Conservation (phyloP, 2,888 invertebrate species). For the Uropetala carovei region DNA sequence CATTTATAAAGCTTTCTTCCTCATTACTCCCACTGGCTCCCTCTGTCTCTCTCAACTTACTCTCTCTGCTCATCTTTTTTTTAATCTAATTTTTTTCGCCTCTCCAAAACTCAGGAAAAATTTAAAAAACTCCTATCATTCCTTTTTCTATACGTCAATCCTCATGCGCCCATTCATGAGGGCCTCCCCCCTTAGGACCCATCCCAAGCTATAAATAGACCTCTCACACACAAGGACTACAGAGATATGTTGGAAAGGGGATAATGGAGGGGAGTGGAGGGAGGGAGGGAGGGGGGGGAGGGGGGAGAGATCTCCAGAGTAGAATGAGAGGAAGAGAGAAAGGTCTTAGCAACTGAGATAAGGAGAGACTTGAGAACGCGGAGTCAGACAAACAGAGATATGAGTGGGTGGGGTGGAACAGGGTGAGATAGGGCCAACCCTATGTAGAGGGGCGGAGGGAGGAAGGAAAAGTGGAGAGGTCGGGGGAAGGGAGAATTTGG, state of each 20-base stretch:
- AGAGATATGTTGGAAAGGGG: background rate
- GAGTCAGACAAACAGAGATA: no score
- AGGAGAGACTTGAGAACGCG: no score
- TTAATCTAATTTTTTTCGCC: background rate
- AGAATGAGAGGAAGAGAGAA: no score
- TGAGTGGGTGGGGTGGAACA: no score
- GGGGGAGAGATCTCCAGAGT: no score
- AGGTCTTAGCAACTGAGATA: no score
- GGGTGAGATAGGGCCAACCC: no score
- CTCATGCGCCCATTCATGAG: slow-evolving; percentile 5
- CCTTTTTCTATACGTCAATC: background rate
- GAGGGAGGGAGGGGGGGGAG: background rate
- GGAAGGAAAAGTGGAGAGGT: background rate
- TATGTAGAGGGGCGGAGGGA: background rate
- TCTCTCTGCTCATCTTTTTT: background rate
- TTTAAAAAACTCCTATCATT: background rate
- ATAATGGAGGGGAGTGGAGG: background rate
- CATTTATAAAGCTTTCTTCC: no score
- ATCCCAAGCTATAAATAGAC: background rate
- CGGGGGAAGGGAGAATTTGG: background rate
- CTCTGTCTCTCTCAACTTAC: background rate
- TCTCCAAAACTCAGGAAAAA: background rate
- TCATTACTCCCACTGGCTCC: background rate
- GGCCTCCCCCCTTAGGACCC: no score
- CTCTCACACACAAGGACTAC: background rate